Percentiles rank a stretch among this genome's conserved stretches.
phyloP scores from a whole-genome alignment of 2,888 invertebrate species.

The Pristionchus entomophagus region DNA sequence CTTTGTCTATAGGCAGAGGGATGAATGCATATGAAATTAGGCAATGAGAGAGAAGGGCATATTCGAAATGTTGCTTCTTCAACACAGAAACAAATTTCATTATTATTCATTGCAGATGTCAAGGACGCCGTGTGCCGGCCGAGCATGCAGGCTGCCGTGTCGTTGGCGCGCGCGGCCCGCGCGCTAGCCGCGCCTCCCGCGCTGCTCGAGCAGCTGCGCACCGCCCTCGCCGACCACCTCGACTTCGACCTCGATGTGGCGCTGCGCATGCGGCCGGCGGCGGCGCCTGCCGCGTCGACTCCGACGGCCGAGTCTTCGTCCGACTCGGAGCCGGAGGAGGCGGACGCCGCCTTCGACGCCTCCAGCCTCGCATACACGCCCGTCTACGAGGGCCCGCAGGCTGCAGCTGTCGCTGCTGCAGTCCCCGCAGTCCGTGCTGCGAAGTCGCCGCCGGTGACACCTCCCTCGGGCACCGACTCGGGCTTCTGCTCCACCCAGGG shows the following conservation, averaged over 20 bases:
- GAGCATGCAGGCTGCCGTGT: constrained; percentile 30
- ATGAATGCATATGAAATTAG: constrained; percentile 35
- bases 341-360: not conserved
- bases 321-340: not conserved
- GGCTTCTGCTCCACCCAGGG: constrained; percentile 43
- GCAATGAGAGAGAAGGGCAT: constrained; percentile 16
- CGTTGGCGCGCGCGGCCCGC: not conserved
- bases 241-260: constrained; percentile 34
- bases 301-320: not conserved
- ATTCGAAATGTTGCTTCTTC: not conserved
- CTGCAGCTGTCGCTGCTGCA: not conserved
- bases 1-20: not conserved
- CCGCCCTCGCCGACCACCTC: constrained; percentile 2
- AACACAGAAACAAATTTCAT: not conserved
- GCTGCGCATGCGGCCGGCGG: not conserved
- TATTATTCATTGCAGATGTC: constrained; percentile 7
- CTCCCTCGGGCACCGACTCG: constrained; percentile 30
- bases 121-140: constrained; percentile 23
- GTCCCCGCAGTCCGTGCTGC: not conserved
- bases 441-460: constrained; percentile 39
- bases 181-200: not conserved
- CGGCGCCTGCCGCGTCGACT: not conserved
- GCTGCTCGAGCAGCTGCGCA: not conserved
- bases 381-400: not conserved
- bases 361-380: constrained; percentile 28